These are phyloP conservation scores for Habrosyne pyritoides DNA, from an alignment of 2,888 invertebrate species.

Conservation along the genomic window DNA sequence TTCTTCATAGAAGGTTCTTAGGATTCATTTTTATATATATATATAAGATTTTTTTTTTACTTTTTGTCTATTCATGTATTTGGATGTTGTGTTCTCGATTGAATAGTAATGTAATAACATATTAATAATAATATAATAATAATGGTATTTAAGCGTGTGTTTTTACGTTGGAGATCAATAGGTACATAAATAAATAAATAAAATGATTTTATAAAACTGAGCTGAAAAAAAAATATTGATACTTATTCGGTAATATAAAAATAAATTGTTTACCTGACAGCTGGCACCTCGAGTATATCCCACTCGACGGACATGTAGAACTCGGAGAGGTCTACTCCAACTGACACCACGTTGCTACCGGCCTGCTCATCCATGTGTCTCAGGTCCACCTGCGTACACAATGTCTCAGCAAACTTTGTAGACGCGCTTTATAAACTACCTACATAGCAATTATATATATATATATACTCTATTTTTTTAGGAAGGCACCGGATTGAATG, in stretches of 20 bases:
- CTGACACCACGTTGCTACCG: slow-evolving; percentile 94
- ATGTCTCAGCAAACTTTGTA: slow-evolving; percentile 33
- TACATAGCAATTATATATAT: not conserved
- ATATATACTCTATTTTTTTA: not conserved
- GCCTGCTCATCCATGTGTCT: slow-evolving; percentile 96
- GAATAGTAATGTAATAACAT: too few relatives aligned
- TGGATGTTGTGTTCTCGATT: too few relatives aligned
- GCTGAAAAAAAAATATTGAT: too few relatives aligned
- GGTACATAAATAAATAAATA: too few relatives aligned
- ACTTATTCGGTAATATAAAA: not conserved
- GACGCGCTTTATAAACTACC: slow-evolving; percentile 10
- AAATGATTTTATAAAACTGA: too few relatives aligned
- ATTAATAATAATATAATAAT: too few relatives aligned
- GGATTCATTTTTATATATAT: too few relatives aligned
- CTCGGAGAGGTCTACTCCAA: slow-evolving; percentile 98
- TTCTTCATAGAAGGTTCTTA: too few relatives aligned
- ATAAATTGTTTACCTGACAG: slow-evolving; percentile 88
- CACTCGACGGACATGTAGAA: slow-evolving; percentile 99
- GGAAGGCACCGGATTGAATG: slow-evolving; percentile 1
- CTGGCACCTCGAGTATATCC: slow-evolving; percentile 98
- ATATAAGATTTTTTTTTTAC: too few relatives aligned
- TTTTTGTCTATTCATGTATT: too few relatives aligned
- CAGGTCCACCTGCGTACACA: slow-evolving; percentile 90
- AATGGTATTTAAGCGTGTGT: too few relatives aligned
- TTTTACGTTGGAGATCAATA: too few relatives aligned